phyloP scores from a whole-genome alignment of 1,140 invertebrate species.

The Drosophila tani region DNA sequence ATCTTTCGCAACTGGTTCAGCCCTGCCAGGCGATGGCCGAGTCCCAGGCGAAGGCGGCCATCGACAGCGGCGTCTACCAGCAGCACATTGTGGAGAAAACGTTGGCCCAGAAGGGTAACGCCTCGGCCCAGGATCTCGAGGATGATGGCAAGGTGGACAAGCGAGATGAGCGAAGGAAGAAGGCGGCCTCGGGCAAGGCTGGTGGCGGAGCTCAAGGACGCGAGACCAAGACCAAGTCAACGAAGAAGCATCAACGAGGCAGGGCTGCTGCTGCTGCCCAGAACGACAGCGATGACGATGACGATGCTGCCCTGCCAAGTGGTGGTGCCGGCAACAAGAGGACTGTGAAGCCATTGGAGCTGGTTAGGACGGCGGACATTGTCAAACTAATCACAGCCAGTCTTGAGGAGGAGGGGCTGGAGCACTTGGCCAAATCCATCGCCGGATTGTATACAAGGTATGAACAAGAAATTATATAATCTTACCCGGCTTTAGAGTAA shows the following conservation, averaged over 20 bases:
- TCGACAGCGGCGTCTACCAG: constrained; percentile 89
- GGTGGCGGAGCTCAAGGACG: constrained; percentile 96
- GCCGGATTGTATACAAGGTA: constrained; percentile 87
- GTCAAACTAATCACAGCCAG: constrained; percentile 88
- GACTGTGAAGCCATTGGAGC: constrained; percentile 55
- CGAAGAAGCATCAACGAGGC: constrained; percentile 90
- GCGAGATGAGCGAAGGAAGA: constrained; percentile 95
- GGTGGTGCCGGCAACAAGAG: constrained; percentile 42
- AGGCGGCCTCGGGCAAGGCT: constrained; percentile 93
- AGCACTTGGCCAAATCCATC: constrained; percentile 87
- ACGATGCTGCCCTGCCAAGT: constrained; percentile 35
- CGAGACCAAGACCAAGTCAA: constrained; percentile 97
- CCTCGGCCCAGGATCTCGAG: constrained; percentile 47
- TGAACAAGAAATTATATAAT: background rate
- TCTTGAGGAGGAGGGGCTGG: constrained; percentile 88
- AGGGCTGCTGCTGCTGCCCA: constrained; percentile 85
- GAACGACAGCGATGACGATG: constrained; percentile 88
- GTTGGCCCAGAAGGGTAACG: constrained; percentile 83
- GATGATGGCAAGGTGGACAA: constrained; percentile 88
- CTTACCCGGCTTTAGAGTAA: too few relatives aligned
- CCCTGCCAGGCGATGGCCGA: constrained; percentile 89
- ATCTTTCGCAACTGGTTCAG: constrained; percentile 89
- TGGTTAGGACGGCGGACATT: constrained; percentile 89
- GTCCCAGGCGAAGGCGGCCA: constrained; percentile 90
- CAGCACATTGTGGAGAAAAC: constrained; percentile 88